These are phyloP conservation scores for Nettapus auritus DNA, from an alignment of 2,113 vertebrate species.

Conservation along the genomic window DNA sequence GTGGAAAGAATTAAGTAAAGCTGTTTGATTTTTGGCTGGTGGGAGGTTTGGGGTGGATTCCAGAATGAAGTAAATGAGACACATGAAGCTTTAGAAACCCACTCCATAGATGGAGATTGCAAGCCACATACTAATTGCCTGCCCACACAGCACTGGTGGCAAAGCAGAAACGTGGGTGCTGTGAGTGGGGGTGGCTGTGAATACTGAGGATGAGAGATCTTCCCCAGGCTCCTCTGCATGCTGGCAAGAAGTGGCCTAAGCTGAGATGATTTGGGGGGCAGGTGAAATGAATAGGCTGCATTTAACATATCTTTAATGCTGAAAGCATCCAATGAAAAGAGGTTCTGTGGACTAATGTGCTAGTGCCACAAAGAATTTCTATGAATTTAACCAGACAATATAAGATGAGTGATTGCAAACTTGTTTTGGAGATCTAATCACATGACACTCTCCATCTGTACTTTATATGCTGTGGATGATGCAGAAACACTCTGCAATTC, in stretches of 20 bases:
- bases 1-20: constrained; percentile 43
- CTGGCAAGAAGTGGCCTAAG: background rate
- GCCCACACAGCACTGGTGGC: constrained; percentile 19
- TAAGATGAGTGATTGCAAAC: background rate
- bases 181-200: background rate
- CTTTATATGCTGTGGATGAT: background rate
- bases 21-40: constrained; percentile 37
- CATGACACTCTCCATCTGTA: background rate
- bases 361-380: background rate
- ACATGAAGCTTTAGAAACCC: constrained; percentile 46
- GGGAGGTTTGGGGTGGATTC: constrained; percentile 55
- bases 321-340: background rate
- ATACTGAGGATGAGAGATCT: background rate
- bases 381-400: background rate
- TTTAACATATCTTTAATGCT: background rate
- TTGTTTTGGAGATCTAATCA: background rate
- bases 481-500: background rate
- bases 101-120: constrained; percentile 2
- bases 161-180: constrained; percentile 36
- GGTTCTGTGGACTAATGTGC: background rate
- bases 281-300: background rate
- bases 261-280: background rate
- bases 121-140: constrained; percentile 57
- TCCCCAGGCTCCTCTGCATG: background rate
- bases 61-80: constrained; percentile 50